Evolutionary conservation across 2,113 vertebrate species (phyloP), one percentile per base, ranked within the genome.

Genomic region (Chamaea fasciata): DNA sequence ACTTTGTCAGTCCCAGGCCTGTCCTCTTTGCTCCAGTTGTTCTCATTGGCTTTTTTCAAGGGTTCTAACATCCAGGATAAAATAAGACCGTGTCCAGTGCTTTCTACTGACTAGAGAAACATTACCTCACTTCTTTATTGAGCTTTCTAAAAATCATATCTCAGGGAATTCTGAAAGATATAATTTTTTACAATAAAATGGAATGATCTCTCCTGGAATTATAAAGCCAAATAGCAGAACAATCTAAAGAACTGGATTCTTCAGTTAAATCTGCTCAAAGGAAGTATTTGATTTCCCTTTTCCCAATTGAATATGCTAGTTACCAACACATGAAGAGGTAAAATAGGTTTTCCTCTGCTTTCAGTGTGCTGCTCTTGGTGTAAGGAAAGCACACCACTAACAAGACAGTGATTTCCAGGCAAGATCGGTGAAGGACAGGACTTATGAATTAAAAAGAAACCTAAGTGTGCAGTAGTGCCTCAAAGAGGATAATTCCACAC

Each of bases 1-100:
- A 31, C 30, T 89, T 57, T 39, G 16, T 63, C 24, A 24, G 47
- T 7, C 11, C 15, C 26, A 7, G 13, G 27, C 39, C 70, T 75
- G 26, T 70, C 14, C 30, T 84, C 76, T 77, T 30, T 33, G 4
- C 7, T 84, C 33, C 13, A n/a, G 0, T 3, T 82, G 6, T 20
- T 20, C 19, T 55, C 15, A 18, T 8, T 53, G 39, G 41, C 15
- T 59, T 75, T 30, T 85, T 78, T 37, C 26, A 56, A 28, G 56
- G 1, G 7, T 31, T 87, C 16, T 14, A 68, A 47, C 10, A 64
- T 6, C 33, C 44, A 79, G 8, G 11, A 56, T 60, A 81, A 75
- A 81, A 46, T 28, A 55, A 39, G 3, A 35, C 4, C 2, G 0
- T 8, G 10, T 47, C 33, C 35, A 46, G 0, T 35, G 17, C 2